Evolutionary conservation across 35 echinoderm and acorn worm species (phyloP), one percentile per base, ranked within the genome.

Genomic region (Heliocidaris erythrogramma): DNA sequence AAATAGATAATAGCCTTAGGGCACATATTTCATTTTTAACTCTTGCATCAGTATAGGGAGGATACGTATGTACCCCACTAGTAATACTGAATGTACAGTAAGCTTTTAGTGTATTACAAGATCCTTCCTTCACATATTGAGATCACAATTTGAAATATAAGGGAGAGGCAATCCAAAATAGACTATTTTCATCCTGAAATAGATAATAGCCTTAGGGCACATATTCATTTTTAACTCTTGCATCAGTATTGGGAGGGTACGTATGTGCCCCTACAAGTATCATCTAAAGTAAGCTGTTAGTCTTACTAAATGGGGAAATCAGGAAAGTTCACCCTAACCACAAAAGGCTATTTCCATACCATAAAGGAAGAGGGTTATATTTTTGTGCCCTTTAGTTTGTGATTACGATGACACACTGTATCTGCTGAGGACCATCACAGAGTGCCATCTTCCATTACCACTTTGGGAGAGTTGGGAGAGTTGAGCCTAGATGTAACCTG

Each of bases 281-380:
- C 27, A 24, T 78, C 65, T 78, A 27, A 3, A 78, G 24, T 78
- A 78, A 78, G 52, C 52, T 78, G 65, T 24, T 78, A n/a, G 65
- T 78, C 27, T 0, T 78, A 78, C 27, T n/a, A n/a, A 7, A n/a
- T 78, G 65, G 65, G 65, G 65, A 78, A 27, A 78, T 78, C 6
- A 78, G 65, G 18, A 27, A 78, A 78, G 65, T 78, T 78, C 65
- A 78, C n/a, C 21, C 65, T 78, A 18, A 78, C 65, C 65, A n/a
- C 65, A 78, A 78, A 42, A n/a, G 65, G 65, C 18, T 78, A 78
- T 78, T 78, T 78, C 65, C n/a, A 78, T 78, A 78, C 65, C 65
- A n/a, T 2, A 24, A 21, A 78, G 65, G 65, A 78, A 78, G 65
- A 78, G 65, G 18, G 65, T 21, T 24, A 78, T 78, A 78, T 78